These are phyloP conservation scores for Poecile montanus DNA, from an alignment of 2,797 vertebrate species.

Conservation along the genomic window DNA sequence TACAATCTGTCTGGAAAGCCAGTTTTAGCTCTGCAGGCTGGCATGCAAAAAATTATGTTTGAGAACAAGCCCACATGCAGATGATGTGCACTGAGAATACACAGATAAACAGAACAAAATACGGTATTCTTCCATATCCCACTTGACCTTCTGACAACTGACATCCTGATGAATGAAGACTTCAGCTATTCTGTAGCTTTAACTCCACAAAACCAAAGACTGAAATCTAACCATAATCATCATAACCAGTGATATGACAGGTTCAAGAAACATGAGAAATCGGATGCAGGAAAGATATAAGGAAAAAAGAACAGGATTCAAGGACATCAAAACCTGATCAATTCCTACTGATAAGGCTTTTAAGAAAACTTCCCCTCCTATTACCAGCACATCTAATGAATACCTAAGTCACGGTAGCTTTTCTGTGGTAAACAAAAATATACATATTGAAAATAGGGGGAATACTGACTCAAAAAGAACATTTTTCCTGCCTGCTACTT, in stretches of 20 bases:
- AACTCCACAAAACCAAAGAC: not conserved
- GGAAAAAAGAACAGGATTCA: not conserved
- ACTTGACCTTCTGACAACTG: not conserved
- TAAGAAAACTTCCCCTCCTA: not conserved
- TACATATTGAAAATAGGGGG: not conserved
- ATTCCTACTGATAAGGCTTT: not conserved
- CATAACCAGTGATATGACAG: not conserved
- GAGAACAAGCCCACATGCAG: not conserved
- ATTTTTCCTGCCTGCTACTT: not conserved
- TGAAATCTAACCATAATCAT: not conserved
- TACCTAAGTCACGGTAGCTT: not conserved
- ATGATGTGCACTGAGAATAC: not conserved
- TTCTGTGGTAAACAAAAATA: not conserved
- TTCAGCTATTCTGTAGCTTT: not conserved
- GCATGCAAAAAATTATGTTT: not conserved
- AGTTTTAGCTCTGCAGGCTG: not conserved
- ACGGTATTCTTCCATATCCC: not conserved
- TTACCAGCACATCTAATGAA: not conserved
- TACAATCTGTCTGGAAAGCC: not conserved
- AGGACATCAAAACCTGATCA: not conserved
- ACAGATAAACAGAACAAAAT: not conserved
- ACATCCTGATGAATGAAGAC: not conserved
- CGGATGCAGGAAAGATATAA: not conserved
- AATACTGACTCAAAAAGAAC: not conserved
- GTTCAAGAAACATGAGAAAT: not conserved